Base-by-base conservation (phyloP, 2,797 vertebrate species). In the Micropoecilia bifurca region DNA sequence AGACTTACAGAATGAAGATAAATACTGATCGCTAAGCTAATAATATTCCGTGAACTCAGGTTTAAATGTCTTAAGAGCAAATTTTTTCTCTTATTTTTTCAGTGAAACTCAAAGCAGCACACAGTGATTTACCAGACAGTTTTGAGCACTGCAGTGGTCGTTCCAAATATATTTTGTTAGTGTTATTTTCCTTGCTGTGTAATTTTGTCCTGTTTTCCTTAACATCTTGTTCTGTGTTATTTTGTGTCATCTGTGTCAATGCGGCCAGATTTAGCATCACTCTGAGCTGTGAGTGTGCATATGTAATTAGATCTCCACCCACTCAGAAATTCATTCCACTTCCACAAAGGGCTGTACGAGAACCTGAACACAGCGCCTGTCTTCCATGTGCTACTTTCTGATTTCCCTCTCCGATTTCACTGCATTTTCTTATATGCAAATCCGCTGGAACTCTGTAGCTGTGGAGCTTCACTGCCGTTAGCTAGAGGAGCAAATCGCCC, bases 261-360 rank as follows among this genome's bases (percentile, higher is more conserved):
- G 92, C 83, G 78, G 91, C 93, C 91, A 76, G 93, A 95, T 96
- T 96, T 96, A 95, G 94, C 93, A 95, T 96, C 93, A 93, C 92
- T 94, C 94, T 95, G 94, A 95, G 94, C 92, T 94, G 92, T 91
- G 92, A 91, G 95, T 93, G 92, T 95, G 94, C 95, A 96, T 96
- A 94, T 94, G 95, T 96, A 96, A 96, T 96, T 95, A 96, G 95
- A 95, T 96, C 94, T 94, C 94, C 95, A 77, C 96, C 95, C 94
- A 96, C 96, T 95, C 95, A 93, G 90, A 95, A 95, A 96, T 96
- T 95, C 91, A 94, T 95, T 96, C 94, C 93, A 95, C 95, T 94
- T 94, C 91, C 92, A 94, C 93, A 95, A 95, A 95, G 89, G 89
- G 88, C 89, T 94, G 81, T 83, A 93, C 91, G 92, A 94, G 91